phyloP scores from a whole-genome alignment of 2,113 vertebrate species.

The Mugil cephalus region DNA sequence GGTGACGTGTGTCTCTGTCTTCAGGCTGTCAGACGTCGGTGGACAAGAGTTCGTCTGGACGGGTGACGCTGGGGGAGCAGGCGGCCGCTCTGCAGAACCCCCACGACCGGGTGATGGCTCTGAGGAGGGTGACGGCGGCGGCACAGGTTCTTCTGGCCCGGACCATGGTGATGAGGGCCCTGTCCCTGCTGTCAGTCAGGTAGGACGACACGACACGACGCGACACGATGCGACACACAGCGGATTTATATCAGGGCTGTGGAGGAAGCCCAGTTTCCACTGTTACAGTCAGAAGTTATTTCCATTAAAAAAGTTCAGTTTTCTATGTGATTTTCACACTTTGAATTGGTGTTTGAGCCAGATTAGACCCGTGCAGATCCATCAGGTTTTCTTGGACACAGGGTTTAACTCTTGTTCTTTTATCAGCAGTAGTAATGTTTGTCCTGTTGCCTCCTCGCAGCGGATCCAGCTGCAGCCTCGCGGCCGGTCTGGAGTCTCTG shows the following conservation, averaged over 20 bases:
- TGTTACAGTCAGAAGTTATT: too few relatives aligned
- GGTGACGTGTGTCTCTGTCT: conserved; percentile 13
- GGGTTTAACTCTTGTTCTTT: too few relatives aligned
- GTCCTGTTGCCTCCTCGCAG: conserved; percentile 75
- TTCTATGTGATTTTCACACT: too few relatives aligned
- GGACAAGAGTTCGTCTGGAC: conserved; percentile 94
- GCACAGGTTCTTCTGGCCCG: conserved; percentile 96
- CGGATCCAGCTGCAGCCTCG: conserved; percentile 97
- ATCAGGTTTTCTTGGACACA: too few relatives aligned
- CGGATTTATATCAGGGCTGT: too few relatives aligned
- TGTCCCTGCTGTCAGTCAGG: conserved; percentile 91
- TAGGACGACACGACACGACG: too few relatives aligned
- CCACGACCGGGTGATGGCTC: conserved; percentile 93
- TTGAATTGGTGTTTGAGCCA: too few relatives aligned
- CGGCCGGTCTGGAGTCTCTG: conserved; percentile 97
- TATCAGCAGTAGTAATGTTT: too few relatives aligned
- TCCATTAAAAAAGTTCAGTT: too few relatives aligned
- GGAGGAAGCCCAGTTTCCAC: too few relatives aligned
- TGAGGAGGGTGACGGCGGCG: conserved; percentile 94
- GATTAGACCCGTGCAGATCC: too few relatives aligned
- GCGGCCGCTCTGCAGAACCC: conserved; percentile 92
- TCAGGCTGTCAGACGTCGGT: conserved; percentile 94
- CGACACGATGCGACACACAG: too few relatives aligned
- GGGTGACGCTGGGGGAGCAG: conserved; percentile 95
- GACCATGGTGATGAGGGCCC: conserved; percentile 98